These are phyloP conservation scores for Neopelma chrysocephalum DNA, from an alignment of 2,797 vertebrate genomes.

Conservation along the genomic window DNA sequence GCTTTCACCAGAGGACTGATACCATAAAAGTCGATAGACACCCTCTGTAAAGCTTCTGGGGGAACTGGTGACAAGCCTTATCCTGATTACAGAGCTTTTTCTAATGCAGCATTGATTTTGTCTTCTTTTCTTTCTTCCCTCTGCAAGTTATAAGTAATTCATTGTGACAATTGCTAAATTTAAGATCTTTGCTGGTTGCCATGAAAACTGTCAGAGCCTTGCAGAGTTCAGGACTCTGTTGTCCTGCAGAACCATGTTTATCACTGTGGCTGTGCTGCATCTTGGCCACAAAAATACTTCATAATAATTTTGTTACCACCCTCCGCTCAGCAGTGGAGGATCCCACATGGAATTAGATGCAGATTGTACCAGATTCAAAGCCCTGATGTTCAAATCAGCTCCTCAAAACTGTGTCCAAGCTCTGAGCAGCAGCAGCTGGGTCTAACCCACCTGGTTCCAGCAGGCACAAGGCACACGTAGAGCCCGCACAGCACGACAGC, in stretches of 20 bases:
- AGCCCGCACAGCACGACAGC: not conserved
- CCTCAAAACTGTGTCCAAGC: not conserved
- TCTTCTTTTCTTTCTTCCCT: not conserved
- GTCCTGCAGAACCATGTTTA: not conserved
- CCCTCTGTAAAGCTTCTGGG: not conserved
- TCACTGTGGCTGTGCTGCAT: not conserved
- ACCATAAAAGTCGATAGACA: not conserved
- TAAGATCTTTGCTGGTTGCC: slow-evolving; percentile 3
- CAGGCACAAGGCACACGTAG: not conserved
- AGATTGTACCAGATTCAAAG: not conserved
- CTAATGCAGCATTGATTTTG: not conserved
- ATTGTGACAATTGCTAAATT: not conserved
- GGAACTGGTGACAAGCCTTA: not conserved
- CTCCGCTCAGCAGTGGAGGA: not conserved
- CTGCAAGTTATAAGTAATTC: not conserved
- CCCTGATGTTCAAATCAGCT: not conserved
- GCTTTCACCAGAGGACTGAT: not conserved
- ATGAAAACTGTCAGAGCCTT: not conserved
- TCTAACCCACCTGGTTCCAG: not conserved
- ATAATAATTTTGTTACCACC: not conserved
- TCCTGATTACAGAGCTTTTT: not conserved
- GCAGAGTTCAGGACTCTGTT: not conserved
- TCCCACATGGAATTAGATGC: not conserved
- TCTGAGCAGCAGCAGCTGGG: not conserved
- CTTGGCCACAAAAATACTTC: not conserved